phyloP scores from a whole-genome alignment of 2,113 vertebrate species.

The Anarhynchus alexandrinus region DNA sequence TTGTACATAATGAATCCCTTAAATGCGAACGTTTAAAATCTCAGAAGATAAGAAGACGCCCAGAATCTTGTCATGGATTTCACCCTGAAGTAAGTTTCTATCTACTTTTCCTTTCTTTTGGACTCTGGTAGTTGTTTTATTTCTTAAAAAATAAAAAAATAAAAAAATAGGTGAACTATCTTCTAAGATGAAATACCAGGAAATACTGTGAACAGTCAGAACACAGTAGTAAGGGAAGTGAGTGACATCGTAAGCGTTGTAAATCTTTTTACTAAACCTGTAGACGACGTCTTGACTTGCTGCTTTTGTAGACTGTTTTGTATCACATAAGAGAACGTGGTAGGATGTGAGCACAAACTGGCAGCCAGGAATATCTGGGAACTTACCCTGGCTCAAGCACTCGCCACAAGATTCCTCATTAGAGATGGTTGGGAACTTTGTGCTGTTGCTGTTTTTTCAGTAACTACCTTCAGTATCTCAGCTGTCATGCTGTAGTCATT shows the following conservation, averaged over 20 bases:
- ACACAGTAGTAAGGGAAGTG: neutral
- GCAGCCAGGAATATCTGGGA: neutral
- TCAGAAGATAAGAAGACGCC: slow-evolving; percentile 95
- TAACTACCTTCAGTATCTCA: neutral
- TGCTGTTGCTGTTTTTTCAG: neutral
- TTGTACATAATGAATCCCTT: slow-evolving; percentile 96
- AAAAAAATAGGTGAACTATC: neutral
- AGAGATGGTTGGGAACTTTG: neutral
- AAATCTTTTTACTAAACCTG: neutral
- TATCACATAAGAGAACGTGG: neutral
- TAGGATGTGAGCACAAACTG: neutral
- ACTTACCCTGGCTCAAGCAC: neutral
- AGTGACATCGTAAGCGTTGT: neutral
- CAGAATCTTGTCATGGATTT: slow-evolving; percentile 95
- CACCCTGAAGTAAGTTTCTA: slow-evolving; percentile 86
- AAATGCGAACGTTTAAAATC: slow-evolving; percentile 96
- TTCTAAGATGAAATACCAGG: neutral
- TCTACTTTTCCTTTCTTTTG: neutral
- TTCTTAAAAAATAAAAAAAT: neutral
- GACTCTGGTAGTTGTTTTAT: neutral
- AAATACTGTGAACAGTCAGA: neutral
- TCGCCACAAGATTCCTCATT: neutral
- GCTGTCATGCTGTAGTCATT: neutral
- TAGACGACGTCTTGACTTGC: neutral
- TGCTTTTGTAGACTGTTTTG: neutral